Base-by-base conservation (phyloP, 2,888 invertebrate genomes). In the Sarcophaga carnaria region DNA sequence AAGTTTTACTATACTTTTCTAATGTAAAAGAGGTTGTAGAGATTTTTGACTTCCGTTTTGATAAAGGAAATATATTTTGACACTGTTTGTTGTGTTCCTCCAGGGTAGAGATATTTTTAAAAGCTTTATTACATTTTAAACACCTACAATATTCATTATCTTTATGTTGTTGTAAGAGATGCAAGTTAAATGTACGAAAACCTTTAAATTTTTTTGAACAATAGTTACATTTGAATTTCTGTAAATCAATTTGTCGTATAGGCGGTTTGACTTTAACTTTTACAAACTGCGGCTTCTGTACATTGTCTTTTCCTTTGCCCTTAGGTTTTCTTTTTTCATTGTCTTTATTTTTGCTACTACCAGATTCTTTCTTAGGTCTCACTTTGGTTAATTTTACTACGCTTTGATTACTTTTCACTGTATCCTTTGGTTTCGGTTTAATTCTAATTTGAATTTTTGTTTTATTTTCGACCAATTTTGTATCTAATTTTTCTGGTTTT, bases 151-250 rank as follows among this genome's bases (percentile, higher is more conserved):
- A 88, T 63, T 89, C 88, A 45, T 74, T 70, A 10, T 77, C 17
- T 27, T 45, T 37, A 60, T 89, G 89, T 47, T 78, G 62, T 25
- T 67, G 27, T 20, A 88, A 20, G 45, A 85, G 60, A 77, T 89
- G 89, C 59, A 87, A 67, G 69, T 89, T 89, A 10, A 83, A 81
- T 11, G 77, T 12, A 67, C 78, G 82, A 72, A 89, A 89, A 27
- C 89, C 89, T 84, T 89, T 88, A 14, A 88, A 79, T 60, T 66
- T 77, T 67, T 83, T 60, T 37, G 54, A 45, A 47, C 89, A 89
- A 47, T 86, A 85, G 45, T 80, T 88, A 54, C 89, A 89, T 25
- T 80, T 80, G 71, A 88, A 89, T 66, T 81, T 87, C 70, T 88
- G 89, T 62, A 88, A 60, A 10, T 88, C 83, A 49, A 89, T 87